phyloP scores from a whole-genome alignment of 2,113 vertebrate genomes.

The Passer montanus region DNA sequence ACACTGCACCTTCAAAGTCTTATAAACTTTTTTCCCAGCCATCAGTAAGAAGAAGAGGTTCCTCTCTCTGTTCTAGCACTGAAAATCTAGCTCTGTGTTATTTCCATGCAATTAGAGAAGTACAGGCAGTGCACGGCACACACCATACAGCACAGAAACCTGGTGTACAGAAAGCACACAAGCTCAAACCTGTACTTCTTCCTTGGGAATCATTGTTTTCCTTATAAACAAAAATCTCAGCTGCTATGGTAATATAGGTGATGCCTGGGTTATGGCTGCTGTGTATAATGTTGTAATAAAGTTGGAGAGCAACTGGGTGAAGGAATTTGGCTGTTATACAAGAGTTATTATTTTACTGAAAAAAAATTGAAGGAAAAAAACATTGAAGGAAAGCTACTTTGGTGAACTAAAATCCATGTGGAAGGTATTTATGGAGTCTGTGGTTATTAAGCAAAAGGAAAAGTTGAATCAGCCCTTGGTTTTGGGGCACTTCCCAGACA shows the following conservation, averaged over 20 bases:
- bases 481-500: background rate
- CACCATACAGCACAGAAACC: background rate
- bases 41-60: background rate
- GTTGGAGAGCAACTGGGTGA: background rate
- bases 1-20: background rate
- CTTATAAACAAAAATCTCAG: background rate
- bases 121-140: fast-evolving
- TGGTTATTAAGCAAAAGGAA: background rate
- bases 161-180: background rate
- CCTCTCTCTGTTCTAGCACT: background rate
- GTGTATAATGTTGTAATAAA: background rate
- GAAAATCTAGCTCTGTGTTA: background rate
- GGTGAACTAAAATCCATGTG: background rate
- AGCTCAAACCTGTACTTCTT: background rate
- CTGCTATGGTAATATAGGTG: background rate
- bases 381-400: background rate
- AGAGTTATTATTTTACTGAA: background rate
- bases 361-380: background rate
- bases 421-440: background rate
- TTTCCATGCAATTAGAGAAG: background rate
- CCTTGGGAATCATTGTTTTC: background rate
- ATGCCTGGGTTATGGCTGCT: background rate
- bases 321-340: background rate
- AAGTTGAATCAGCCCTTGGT: background rate
- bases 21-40: background rate